Evolutionary conservation across 2,113 vertebrate genomes (phyloP), one percentile per base, ranked within the genome.

Genomic region (Dinomys branickii): DNA sequence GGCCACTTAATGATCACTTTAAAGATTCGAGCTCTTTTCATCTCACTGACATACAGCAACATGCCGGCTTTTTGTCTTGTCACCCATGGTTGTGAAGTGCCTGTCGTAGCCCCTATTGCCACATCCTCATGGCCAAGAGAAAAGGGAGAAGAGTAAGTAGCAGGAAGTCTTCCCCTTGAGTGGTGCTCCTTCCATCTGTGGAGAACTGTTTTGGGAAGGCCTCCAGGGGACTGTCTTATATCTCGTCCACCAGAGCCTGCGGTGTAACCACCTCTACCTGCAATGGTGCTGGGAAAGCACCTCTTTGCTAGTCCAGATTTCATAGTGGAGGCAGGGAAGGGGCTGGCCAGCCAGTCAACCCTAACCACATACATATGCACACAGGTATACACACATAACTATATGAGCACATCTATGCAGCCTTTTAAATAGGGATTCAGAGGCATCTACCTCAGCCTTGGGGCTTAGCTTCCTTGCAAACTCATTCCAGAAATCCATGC

Each of bases 401-500:
- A 41, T 1, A 26, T 33, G 9, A 75, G 1, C 33, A 50, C n/a
- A 33, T 5, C 26, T 2, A n/a, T 22, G 19, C n/a, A 56, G 26
- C 11, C 50, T 90, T 50, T 71, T 94, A 71, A 10, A 20, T 59
- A 50, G 44, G 19, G 26, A 85, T 50, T 71, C 59, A 59, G 41
- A 78, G 41, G 11, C 86, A 69, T 50, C 58, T 58, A 20, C 54
- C 0, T 87, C 50, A 69, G 41, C 9, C 35, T 82, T 52, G 16
- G 28, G 58, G 17, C 78, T 92, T 80, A 73, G 33, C 35, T 86
- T 92, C 47, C 59, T 71, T 73, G 24, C 33, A 95, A 58, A 33
- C 8, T 95, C 67, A 86, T 69, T 94, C 73, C 69, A 78, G 83
- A 97, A 95, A 95, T 24, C 59, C 67, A 75, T 35, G 28, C 5